Conservation (phyloP, 1,140 invertebrate species). For the Agrypnia vestita region DNA sequence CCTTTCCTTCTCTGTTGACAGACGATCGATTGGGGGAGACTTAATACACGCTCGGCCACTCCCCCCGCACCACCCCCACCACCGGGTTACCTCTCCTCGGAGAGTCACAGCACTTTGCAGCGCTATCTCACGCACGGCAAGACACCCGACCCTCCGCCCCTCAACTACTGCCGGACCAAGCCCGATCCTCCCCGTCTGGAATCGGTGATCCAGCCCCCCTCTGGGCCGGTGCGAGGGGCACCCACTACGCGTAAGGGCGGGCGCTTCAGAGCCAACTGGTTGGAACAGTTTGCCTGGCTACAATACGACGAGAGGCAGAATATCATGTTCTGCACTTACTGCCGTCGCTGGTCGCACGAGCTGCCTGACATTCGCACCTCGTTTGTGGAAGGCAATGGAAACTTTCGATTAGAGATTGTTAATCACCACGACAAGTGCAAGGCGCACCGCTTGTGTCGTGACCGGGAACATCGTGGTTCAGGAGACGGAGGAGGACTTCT, state of each 20-base stretch:
- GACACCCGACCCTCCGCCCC: constrained; percentile 38
- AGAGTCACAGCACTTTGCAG: constrained; percentile 56
- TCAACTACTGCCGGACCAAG: constrained; percentile 56
- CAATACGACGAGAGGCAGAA: constrained; percentile 79
- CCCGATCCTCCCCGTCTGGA: constrained; percentile 56
- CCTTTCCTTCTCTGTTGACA: constrained; percentile 83
- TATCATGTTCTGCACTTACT: constrained; percentile 83
- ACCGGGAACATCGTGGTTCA: constrained; percentile 65
- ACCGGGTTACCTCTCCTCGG: constrained; percentile 23
- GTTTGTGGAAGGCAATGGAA: constrained; percentile 82
- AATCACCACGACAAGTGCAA: constrained; percentile 86
- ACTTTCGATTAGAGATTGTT: constrained; percentile 83
- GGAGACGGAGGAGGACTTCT: constrained; percentile 15
- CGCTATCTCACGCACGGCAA: constrained; percentile 55
- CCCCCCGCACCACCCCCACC: constrained; percentile 30
- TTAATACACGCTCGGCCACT: constrained; percentile 50
- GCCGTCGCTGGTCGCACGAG: constrained; percentile 80
- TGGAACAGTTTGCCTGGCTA: constrained; percentile 79
- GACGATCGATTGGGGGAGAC: constrained; percentile 71
- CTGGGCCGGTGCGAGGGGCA: constrained; percentile 40
- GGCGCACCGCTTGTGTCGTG: constrained; percentile 79
- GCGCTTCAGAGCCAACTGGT: constrained; percentile 78
- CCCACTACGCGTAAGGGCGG: constrained; percentile 73
- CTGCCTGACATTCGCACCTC: constrained; percentile 82
- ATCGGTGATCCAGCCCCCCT: constrained; percentile 62